Evolutionary conservation across 2,113 vertebrate species (phyloP).

Genomic region (Recurvirostra avosetta): DNA sequence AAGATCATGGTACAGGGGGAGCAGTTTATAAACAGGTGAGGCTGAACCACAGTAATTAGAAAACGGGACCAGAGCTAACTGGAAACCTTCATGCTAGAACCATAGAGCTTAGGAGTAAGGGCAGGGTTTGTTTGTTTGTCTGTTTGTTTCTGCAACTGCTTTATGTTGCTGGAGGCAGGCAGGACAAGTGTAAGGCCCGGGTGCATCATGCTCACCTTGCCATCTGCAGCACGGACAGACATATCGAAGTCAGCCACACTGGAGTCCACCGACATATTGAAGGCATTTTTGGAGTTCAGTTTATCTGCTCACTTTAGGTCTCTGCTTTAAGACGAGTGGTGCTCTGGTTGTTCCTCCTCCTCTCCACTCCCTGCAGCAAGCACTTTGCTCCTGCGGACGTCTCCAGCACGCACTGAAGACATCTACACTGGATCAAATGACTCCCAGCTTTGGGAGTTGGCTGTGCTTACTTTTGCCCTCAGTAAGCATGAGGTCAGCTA

Average conservation of each 20-base stretch:
- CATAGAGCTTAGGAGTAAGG: neutral
- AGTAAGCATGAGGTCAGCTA: neutral
- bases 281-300: neutral
- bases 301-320: neutral
- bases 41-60: neutral
- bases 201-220: neutral
- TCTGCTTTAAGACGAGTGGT: neutral
- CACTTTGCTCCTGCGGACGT: accelerated
- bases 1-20: neutral
- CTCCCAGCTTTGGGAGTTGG: neutral
- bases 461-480: neutral
- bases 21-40: neutral
- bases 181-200: neutral
- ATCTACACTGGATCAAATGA: neutral
- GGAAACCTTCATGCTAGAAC: neutral
- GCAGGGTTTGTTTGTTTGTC: neutral
- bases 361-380: neutral
- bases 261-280: neutral
- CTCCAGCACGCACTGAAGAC: neutral
- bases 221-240: neutral
- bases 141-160: neutral
- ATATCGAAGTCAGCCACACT: neutral
- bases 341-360: neutral
- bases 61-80: neutral
- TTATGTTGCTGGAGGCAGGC: neutral